A percentile compares a stretch with the other conserved stretches of the same genome.
These are phyloP conservation scores for Trichoplusia ni DNA, from an alignment of 1,140 invertebrate species.

Conservation along the genomic window DNA sequence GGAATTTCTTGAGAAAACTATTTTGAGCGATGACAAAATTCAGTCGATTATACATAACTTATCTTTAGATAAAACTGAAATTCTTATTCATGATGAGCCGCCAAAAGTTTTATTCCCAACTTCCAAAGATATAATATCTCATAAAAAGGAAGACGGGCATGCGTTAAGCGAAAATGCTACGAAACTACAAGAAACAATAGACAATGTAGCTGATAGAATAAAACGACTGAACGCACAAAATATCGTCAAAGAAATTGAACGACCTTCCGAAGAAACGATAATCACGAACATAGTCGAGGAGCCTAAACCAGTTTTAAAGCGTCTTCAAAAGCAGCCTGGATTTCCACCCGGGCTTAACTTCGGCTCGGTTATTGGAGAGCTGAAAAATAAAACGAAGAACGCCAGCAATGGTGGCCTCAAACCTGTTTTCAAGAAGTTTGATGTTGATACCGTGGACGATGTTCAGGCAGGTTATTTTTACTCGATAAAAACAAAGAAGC, in stretches of 20 bases:
- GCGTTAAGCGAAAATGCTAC: slow-evolving; percentile 43
- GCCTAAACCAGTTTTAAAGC: slow-evolving; percentile 60
- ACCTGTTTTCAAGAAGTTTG: slow-evolving; percentile 76
- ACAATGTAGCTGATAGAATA: slow-evolving; percentile 47
- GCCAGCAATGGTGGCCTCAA: slow-evolving; percentile 61
- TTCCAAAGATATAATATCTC: slow-evolving; percentile 10
- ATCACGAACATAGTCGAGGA: slow-evolving; percentile 38
- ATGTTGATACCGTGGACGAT: slow-evolving; percentile 54
- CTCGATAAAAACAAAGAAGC: background rate
- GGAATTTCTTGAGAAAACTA: slow-evolving; percentile 73
- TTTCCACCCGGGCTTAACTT: slow-evolving; percentile 69
- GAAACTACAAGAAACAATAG: slow-evolving; percentile 44
- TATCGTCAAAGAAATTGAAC: slow-evolving; percentile 13
- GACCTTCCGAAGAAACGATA: slow-evolving; percentile 16
- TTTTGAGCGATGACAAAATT: slow-evolving; percentile 75
- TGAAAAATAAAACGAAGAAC: slow-evolving; percentile 71
- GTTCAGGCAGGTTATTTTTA: slow-evolving; percentile 55
- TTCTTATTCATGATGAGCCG: slow-evolving; percentile 29
- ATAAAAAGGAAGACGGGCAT: slow-evolving; percentile 21
- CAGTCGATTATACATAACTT: slow-evolving; percentile 74
- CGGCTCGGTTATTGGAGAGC: slow-evolving; percentile 74
- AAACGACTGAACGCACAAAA: slow-evolving; percentile 40
- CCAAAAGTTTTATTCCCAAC: slow-evolving; percentile 6
- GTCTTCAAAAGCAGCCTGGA: slow-evolving; percentile 63
- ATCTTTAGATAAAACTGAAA: slow-evolving; percentile 60